Percentiles rank a stretch among this genome's conserved stretches.
These are phyloP conservation scores for Naso thynnoides DNA, from an alignment of 2,797 vertebrate species.

Conservation along the genomic window DNA sequence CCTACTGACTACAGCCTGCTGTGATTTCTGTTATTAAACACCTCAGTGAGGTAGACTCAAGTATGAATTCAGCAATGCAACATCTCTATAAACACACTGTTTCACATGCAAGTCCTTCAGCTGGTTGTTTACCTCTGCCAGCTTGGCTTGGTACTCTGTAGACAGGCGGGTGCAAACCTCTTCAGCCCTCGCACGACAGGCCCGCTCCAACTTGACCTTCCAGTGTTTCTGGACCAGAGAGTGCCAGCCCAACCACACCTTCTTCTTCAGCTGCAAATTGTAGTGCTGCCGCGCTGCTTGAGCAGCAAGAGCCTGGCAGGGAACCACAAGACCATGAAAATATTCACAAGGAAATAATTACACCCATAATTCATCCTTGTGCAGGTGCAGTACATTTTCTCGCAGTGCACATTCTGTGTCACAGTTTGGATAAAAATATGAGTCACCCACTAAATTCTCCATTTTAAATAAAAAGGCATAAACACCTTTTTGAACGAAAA, in stretches of 20 bases:
- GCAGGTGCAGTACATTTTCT: slow-evolving; percentile 30
- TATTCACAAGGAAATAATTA: slow-evolving; percentile 52
- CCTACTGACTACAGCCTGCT: neutral
- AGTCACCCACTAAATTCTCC: slow-evolving; percentile 4
- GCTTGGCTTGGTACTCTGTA: slow-evolving; percentile 89
- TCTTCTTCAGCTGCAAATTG: slow-evolving; percentile 88
- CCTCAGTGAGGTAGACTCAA: neutral
- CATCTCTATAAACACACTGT: neutral
- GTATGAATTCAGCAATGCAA: slow-evolving; percentile 7
- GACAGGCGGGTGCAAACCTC: slow-evolving; percentile 91
- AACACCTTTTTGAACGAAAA: neutral
- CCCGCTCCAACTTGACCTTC: slow-evolving; percentile 90
- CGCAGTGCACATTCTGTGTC: slow-evolving; percentile 8
- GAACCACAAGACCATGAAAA: slow-evolving; percentile 47
- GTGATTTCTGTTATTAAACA: slow-evolving; percentile 1
- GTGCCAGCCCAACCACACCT: slow-evolving; percentile 90
- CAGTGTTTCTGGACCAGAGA: slow-evolving; percentile 86
- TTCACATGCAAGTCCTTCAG: neutral
- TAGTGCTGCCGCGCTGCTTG: slow-evolving; percentile 88
- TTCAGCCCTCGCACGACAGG: slow-evolving; percentile 91
- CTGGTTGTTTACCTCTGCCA: slow-evolving; percentile 86
- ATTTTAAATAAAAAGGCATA: slow-evolving; percentile 7
- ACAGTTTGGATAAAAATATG: slow-evolving; percentile 15
- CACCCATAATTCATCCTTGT: slow-evolving; percentile 29
- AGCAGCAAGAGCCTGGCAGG: slow-evolving; percentile 75